Percentiles rank a stretch among this genome's conserved stretches.
Evolutionary conservation across 1,140 invertebrate species (phyloP).

Genomic region (Caenorhabditis brenneri): DNA sequence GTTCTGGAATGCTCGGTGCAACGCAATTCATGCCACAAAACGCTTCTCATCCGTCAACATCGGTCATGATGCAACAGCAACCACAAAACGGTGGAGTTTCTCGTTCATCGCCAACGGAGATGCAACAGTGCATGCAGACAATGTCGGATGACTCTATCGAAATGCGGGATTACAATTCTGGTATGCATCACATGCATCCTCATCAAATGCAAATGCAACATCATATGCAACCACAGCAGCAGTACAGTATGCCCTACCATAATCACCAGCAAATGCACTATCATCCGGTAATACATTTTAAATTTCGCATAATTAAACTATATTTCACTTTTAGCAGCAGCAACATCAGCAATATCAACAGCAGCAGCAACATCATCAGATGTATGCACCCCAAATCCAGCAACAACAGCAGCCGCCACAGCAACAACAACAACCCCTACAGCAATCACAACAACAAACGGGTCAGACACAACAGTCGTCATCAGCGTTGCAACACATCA

Average conservation of each 20-base stretch:
- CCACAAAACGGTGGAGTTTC: constrained; percentile 14
- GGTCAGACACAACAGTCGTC: background rate
- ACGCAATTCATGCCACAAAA: constrained; percentile 25
- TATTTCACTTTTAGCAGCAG: background rate
- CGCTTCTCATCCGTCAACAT: background rate
- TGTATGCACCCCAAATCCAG: background rate
- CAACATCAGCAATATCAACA: background rate
- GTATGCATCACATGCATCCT: constrained; percentile 14
- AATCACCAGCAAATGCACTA: constrained; percentile 40
- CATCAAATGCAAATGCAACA: constrained; percentile 37
- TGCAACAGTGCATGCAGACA: background rate
- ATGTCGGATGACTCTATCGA: constrained; percentile 10
- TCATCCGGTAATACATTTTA: background rate
- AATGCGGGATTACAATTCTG: constrained; percentile 23
- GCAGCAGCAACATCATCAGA: background rate
- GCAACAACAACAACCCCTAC: background rate
- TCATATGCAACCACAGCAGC: background rate
- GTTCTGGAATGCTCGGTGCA: constrained; percentile 19
- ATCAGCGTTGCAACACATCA: background rate
- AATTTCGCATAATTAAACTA: background rate
- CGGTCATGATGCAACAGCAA: background rate
- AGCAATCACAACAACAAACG: background rate
- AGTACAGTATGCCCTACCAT: constrained; percentile 19
- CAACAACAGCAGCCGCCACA: background rate
- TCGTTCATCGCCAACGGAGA: background rate